These are phyloP conservation scores for Noctua fimbriata DNA, from an alignment of 2,888 invertebrate genomes.

Conservation along the genomic window DNA sequence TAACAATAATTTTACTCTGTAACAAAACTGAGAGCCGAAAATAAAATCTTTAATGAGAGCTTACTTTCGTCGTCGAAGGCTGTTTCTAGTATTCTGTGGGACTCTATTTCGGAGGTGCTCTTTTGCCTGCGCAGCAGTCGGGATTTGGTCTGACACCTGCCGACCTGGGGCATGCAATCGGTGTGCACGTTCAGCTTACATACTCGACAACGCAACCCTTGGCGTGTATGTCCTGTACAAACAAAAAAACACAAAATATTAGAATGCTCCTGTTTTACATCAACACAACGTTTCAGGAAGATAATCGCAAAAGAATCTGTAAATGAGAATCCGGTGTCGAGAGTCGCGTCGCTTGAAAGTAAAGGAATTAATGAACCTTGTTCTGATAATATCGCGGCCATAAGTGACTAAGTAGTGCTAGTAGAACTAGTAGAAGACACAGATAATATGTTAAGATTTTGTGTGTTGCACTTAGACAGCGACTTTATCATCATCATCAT, in stretches of 20 bases:
- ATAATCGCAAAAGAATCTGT: background rate
- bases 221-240: constrained; percentile 95
- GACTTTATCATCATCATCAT: too few species aligned
- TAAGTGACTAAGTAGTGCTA: background rate
- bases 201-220: constrained; percentile 96
- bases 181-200: constrained; percentile 98
- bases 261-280: background rate
- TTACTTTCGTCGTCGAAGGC: constrained; percentile 95
- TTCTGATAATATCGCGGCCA: background rate
- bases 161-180: constrained; percentile 96
- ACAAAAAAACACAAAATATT: constrained; percentile 15
- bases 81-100: constrained; percentile 91
- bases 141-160: constrained; percentile 96
- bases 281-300: background rate
- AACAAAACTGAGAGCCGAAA: constrained; percentile 1
- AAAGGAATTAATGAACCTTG: background rate
- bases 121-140: constrained; percentile 96
- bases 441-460: background rate
- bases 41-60: constrained; percentile 71
- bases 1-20: background rate
- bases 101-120: constrained; percentile 96
- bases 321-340: background rate
- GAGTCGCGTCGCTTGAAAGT: background rate
- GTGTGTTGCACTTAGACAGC: background rate
- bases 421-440: too few species aligned